Percentiles rank a stretch among this genome's conserved stretches.
Conservation (phyloP, 2,888 invertebrate genomes). For the Nemoura dubitans region DNA sequence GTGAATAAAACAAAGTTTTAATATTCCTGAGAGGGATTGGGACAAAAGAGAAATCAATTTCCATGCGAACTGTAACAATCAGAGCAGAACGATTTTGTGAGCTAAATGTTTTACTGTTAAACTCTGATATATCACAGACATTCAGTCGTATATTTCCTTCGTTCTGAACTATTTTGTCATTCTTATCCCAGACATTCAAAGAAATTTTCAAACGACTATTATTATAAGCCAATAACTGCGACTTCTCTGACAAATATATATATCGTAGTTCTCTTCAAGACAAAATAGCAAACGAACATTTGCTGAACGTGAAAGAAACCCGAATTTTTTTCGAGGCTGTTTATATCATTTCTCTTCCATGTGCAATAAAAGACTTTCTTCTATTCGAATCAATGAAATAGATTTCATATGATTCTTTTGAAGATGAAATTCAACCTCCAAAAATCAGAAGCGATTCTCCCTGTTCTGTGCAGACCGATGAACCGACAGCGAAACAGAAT, state of each 20-base stretch:
- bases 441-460: neutral
- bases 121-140: no score
- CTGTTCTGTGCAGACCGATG: neutral
- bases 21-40: no score
- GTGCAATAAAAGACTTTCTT: neutral
- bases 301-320: neutral
- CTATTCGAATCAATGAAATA: neutral
- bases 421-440: neutral
- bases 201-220: neutral
- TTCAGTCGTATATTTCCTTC: neutral
- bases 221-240: neutral
- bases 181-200: no score
- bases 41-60: no score
- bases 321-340: neutral
- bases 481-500: neutral
- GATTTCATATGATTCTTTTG: neutral
- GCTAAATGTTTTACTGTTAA: no score
- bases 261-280: neutral
- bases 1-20: no score
- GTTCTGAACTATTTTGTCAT: neutral
- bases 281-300: constrained; percentile 1
- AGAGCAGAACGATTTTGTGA: no score
- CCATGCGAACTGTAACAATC: no score
- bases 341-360: neutral
- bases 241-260: neutral